Evolutionary conservation across 2,888 invertebrate genomes (phyloP).

Genomic region (Scelioninae gen. 1): DNA sequence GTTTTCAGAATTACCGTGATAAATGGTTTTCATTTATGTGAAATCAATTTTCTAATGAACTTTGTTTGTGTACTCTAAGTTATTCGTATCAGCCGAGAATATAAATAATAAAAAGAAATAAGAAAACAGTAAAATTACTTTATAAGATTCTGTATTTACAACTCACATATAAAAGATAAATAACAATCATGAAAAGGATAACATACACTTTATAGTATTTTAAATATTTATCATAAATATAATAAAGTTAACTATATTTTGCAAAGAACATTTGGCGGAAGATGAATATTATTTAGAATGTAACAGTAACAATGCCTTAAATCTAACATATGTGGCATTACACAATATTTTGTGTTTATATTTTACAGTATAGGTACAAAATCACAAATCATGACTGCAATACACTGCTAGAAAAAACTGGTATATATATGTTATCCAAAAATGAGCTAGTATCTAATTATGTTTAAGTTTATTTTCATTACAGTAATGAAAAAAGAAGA

Average conservation of each 20-base stretch:
- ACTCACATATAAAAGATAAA: slow-evolving; percentile 10
- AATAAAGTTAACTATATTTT: not conserved
- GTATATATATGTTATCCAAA: no score
- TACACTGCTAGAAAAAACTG: no score
- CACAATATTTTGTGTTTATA: slow-evolving; percentile 27
- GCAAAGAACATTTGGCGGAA: slow-evolving; percentile 10
- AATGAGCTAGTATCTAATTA: no score
- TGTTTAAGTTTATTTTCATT: no score
- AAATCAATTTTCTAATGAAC: not conserved
- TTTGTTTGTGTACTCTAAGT: not conserved
- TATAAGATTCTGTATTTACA: slow-evolving; percentile 24
- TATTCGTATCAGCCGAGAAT: no score
- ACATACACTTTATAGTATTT: not conserved
- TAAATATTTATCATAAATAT: not conserved
- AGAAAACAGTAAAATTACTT: not conserved
- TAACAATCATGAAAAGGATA: slow-evolving; percentile 12
- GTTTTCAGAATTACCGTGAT: no score
- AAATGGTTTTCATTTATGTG: not conserved
- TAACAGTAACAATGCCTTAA: slow-evolving; percentile 1
- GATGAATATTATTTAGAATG: slow-evolving; percentile 3
- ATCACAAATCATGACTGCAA: slow-evolving; percentile 9
- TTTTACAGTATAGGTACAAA: slow-evolving; percentile 35
- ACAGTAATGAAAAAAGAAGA: no score
- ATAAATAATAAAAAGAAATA: not conserved
- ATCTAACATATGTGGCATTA: slow-evolving; percentile 15